Conservation (phyloP, 2,113 vertebrate genomes). For the Oxyura jamaicensis region DNA sequence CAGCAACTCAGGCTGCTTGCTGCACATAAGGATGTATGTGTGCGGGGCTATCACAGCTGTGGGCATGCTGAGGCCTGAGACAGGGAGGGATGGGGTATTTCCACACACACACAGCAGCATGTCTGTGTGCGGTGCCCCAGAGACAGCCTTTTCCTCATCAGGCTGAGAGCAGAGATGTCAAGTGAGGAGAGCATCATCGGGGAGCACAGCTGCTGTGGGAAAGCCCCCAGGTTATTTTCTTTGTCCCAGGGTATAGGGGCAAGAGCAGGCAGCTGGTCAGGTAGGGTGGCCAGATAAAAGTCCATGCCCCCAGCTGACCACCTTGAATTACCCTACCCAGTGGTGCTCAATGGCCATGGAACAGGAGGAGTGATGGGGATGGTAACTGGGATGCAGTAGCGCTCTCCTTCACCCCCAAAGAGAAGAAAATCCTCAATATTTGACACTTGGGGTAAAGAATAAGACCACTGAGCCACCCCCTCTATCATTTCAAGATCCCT, state of each 20-base stretch:
- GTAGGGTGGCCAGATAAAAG: not conserved
- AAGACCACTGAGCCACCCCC: not conserved
- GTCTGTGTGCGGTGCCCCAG: not conserved
- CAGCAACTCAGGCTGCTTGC: not conserved
- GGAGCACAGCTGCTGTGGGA: not conserved
- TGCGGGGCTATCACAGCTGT: too few relatives aligned
- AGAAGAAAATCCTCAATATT: not conserved
- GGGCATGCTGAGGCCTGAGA: too few relatives aligned
- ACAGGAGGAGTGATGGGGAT: fast-evolving
- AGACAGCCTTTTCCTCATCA: not conserved
- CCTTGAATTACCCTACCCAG: not conserved
- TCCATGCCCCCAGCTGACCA: not conserved
- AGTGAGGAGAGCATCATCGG: not conserved
- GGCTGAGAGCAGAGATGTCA: not conserved
- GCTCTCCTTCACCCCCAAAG: not conserved
- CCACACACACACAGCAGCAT: too few relatives aligned
- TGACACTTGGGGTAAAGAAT: fast-evolving
- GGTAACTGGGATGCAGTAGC: not conserved
- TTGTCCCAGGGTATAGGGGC: not conserved
- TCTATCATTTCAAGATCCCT: not conserved
- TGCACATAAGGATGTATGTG: too few relatives aligned
- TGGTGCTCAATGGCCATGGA: fast-evolving
- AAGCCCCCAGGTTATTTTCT: too few relatives aligned
- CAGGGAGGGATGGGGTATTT: not conserved
- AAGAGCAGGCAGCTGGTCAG: not conserved